Evolutionary conservation across 2,797 vertebrate genomes (phyloP).

Genomic region (Enteromius fasciolatus): DNA sequence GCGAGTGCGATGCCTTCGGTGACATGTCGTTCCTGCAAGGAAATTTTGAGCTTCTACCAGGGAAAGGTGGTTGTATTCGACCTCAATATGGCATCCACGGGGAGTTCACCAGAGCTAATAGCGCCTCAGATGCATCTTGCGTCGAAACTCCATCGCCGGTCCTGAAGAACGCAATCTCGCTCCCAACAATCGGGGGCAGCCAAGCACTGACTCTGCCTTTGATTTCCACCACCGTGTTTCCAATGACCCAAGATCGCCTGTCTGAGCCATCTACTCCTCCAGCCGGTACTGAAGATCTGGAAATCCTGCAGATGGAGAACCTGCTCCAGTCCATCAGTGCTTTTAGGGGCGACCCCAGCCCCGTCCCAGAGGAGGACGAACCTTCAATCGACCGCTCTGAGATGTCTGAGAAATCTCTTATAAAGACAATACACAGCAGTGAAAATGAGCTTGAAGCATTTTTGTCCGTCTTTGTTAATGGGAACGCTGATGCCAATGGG

Average conservation of each 20-base stretch:
- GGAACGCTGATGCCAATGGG: conserved; percentile 69
- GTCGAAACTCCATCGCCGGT: conserved; percentile 95
- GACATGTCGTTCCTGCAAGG: conserved; percentile 98
- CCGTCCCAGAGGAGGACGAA: conserved; percentile 68
- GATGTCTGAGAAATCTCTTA: conserved; percentile 76
- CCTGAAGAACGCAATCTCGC: conserved; percentile 97
- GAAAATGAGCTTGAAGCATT: conserved; percentile 77
- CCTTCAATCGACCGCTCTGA: conserved; percentile 84
- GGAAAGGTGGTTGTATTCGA: conserved; percentile 78
- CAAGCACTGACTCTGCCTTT: conserved; percentile 92
- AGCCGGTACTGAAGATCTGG: conserved; percentile 82
- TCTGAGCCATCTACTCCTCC: conserved; percentile 64
- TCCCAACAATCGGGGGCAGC: conserved; percentile 92
- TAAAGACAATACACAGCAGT: conserved; percentile 75
- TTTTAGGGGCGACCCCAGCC: conserved; percentile 83
- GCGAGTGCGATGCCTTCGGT: conserved; percentile 92
- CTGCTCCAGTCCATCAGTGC: conserved; percentile 88
- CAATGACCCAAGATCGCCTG: conserved; percentile 77
- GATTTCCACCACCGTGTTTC: conserved; percentile 85
- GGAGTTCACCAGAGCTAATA: conserved; percentile 92
- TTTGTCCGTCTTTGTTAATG: conserved; percentile 66
- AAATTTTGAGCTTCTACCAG: conserved; percentile 92
- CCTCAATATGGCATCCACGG: conserved; percentile 81
- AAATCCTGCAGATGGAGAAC: conserved; percentile 82
- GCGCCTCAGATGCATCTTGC: conserved; percentile 89